Base-by-base conservation (phyloP, 2,797 vertebrate species). In the Crotalus adamanteus region DNA sequence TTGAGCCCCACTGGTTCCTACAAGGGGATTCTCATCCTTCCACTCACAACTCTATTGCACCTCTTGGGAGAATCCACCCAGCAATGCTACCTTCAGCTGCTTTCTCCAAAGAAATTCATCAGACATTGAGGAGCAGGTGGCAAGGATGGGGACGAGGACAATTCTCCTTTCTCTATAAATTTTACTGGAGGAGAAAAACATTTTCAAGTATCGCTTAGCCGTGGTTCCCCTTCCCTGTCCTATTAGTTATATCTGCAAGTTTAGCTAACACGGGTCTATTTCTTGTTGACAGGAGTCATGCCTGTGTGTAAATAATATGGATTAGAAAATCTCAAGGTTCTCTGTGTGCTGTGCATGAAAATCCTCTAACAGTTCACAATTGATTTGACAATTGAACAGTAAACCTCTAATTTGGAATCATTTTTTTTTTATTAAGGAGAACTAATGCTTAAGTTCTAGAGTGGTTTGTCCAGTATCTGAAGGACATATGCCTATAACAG, bases 401-500 rank as follows among this genome's bases (percentile, higher is more conserved):
- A 95, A 95, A 92, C 92, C 91, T 96, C 95, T 93, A 95, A 95
- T 96, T 95, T 95, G 95, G 94, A 95, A 94, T 96, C 90, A 94
- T 60, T 73, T 94, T 95, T 91, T 95, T 92, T 92, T 95, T 96
- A 94, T 93, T 20, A 53, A 94, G 93, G 96, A 90, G 94, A 96
- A 96, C 94, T 96, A 96, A 96, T 22, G 93, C 88, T 95, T 95
- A 96, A 96, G 95, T 96, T 96, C 96, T 94, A 95, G 94, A 95
- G 95, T 95, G 90, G 95, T 96, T 96, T 97, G 96, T 96, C 95
- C 95, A 97, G 96, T 96, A 98, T 97, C 96, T 97, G 97, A 98
- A 98, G 97, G 98, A 97, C 97, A 97, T 96, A 97, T 95, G 97
- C 96, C 97, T 97, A 94, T 98, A 98, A 98, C 97, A 97, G 97